Evolutionary conservation across 2,797 vertebrate genomes (phyloP), one percentile per base, ranked within the genome.

Genomic region (Argya squamiceps): DNA sequence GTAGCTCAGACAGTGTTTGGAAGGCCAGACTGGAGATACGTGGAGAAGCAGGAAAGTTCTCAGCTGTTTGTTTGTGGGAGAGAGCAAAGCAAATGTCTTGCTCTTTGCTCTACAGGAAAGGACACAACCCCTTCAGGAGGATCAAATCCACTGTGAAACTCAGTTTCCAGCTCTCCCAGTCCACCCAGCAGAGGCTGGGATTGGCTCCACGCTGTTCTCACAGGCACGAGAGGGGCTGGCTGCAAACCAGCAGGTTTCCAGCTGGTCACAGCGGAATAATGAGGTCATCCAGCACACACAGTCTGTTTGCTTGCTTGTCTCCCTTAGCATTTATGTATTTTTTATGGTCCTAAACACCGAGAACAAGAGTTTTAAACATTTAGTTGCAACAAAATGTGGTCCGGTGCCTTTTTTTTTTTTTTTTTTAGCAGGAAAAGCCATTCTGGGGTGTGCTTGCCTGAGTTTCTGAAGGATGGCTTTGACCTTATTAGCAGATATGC

Each of bases 341-440:
- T 96, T 96, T 82, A 96, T 96, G 90, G 37, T 88, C 67, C 46
- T 68, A 91, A 96, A 92, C 79, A 92, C 46, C 30, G 46, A 88
- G 68, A 95, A 87, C 92, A 92, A 71, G 82, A 64, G 47, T 90
- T 96, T 93, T 88, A 96, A 96, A 93, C 69, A 88, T 95, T 91
- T 84, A 95, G 43, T 71, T 75, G 55, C 43, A 82, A 84, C 43
- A 81, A 84, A 94, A 77, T 52, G 44, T 39, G 9, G 32, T 34
- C 83, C 9, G 0, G 12, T 34, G 9, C 5, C 7, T 44, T 64
- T 8, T 6, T 27, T 7, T 32, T 69, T 49, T 58, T 82, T 75
- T 84, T 82, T 67, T 46, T 18, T 27, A 56, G 32, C 16, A 56
- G 47, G 39, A 81, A 49, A 81, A 73, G 63, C 36, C 67, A 29